Conservation (phyloP, 2,113 vertebrate genomes). For the Osmerus eperlanus region DNA sequence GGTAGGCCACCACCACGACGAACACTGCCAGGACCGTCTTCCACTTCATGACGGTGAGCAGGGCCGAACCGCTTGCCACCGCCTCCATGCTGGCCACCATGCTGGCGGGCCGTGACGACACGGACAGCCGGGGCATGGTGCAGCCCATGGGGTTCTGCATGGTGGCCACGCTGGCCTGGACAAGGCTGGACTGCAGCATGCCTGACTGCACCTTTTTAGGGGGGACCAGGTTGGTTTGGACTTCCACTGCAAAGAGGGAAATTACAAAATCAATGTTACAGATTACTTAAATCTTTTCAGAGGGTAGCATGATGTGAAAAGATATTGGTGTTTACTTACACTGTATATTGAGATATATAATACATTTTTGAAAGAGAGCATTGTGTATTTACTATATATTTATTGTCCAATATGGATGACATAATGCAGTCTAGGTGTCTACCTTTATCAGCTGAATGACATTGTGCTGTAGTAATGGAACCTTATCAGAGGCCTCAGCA, state of each 20-base stretch:
- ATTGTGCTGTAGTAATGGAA: neutral
- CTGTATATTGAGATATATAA: no score
- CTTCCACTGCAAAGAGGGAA: conserved; percentile 66
- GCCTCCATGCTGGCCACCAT: conserved; percentile 87
- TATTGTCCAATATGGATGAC: no score
- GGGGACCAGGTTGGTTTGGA: conserved; percentile 74
- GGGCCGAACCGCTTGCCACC: conserved; percentile 69
- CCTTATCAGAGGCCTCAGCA: neutral
- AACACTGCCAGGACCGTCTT: conserved; percentile 94
- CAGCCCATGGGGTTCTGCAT: conserved; percentile 79
- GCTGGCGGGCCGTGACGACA: conserved; percentile 75
- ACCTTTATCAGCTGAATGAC: no score
- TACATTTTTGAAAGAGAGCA: no score
- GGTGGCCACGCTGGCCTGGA: conserved; percentile 75
- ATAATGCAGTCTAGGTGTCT: no score
- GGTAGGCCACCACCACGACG: conserved; percentile 89
- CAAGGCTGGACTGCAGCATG: conserved; percentile 74
- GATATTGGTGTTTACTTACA: no score
- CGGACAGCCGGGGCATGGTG: conserved; percentile 74
- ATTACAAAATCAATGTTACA: neutral
- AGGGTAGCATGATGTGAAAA: no score
- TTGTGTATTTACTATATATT: no score
- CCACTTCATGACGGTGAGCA: conserved; percentile 93
- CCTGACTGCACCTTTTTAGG: conserved; percentile 71
- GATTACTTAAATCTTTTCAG: no score